A percentile compares a stretch with the other conserved stretches of the same genome.
Evolutionary conservation across 2,888 invertebrate genomes (phyloP).

Genomic region (Agonopterix subpropinquella): DNA sequence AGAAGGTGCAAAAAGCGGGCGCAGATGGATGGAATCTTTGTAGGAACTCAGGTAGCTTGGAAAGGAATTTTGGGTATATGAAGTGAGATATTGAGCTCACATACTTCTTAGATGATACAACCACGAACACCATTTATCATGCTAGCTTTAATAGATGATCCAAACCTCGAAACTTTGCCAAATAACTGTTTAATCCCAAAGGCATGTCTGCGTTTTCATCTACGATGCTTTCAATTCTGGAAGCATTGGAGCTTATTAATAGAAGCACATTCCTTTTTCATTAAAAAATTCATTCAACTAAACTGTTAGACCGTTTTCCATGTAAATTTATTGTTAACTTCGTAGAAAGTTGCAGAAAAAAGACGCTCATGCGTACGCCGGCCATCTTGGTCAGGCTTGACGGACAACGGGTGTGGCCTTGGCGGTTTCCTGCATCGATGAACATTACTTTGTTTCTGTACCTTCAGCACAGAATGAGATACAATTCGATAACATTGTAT

Average conservation of each 20-base stretch:
- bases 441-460: conserved; percentile 7
- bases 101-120: too few relatives aligned
- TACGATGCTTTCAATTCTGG: too few relatives aligned
- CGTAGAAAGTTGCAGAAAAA: conserved; percentile 30
- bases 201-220: too few relatives aligned
- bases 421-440: conserved; percentile 22
- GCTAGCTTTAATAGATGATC: too few relatives aligned
- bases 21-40: not conserved
- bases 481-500: not conserved
- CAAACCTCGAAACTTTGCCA: too few relatives aligned
- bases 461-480: not conserved
- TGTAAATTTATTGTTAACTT: not conserved
- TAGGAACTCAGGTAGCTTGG: not conserved
- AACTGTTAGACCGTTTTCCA: too few relatives aligned
- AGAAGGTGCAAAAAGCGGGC: not conserved
- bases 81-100: too few relatives aligned
- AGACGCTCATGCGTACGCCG: conserved; percentile 15
- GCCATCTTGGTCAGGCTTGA: conserved; percentile 32
- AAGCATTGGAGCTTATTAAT: not conserved
- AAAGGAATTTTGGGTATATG: too few relatives aligned
- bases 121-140: too few relatives aligned
- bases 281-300: too few relatives aligned
- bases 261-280: not conserved
- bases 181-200: too few relatives aligned
- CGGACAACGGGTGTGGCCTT: conserved; percentile 24